Evolutionary conservation across 2,113 vertebrate genomes (phyloP).

Genomic region (Peucedramus taeniatus): DNA sequence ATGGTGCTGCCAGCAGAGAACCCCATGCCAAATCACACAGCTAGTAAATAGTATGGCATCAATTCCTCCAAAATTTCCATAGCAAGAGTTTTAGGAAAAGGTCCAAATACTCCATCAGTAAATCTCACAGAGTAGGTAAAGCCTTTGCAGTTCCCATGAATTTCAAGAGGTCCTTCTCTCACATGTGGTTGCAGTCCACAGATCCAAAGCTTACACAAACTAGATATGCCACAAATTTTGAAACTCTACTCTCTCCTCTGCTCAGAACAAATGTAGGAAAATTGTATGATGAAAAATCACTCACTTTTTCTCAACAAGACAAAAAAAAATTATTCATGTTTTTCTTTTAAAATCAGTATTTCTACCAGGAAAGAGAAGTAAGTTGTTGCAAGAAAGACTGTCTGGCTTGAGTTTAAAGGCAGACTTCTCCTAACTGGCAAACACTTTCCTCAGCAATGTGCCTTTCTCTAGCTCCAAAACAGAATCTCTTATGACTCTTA

Average conservation of each 20-base stretch:
- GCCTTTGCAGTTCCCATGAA: background rate
- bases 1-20: background rate
- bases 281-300: background rate
- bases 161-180: background rate
- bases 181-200: background rate
- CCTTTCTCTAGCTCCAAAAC: background rate
- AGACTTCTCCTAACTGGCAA: background rate
- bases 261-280: background rate
- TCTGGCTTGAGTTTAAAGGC: background rate
- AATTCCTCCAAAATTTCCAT: background rate
- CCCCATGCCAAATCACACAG: slow-evolving; percentile 1
- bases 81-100: slow-evolving; percentile 4
- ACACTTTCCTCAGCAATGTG: background rate
- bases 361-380: background rate
- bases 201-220: background rate
- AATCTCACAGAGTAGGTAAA: background rate
- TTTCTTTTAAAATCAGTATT: background rate
- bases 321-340: background rate
- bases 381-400: background rate
- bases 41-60: background rate
- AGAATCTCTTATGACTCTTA: background rate
- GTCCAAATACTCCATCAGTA: slow-evolving; percentile 17
- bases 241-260: background rate
- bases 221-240: background rate
- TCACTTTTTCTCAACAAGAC: background rate